Percentiles rank a stretch among this genome's conserved stretches.
Conservation (phyloP, 2,113 vertebrate species). For the Poeciliopsis prolifica region DNA sequence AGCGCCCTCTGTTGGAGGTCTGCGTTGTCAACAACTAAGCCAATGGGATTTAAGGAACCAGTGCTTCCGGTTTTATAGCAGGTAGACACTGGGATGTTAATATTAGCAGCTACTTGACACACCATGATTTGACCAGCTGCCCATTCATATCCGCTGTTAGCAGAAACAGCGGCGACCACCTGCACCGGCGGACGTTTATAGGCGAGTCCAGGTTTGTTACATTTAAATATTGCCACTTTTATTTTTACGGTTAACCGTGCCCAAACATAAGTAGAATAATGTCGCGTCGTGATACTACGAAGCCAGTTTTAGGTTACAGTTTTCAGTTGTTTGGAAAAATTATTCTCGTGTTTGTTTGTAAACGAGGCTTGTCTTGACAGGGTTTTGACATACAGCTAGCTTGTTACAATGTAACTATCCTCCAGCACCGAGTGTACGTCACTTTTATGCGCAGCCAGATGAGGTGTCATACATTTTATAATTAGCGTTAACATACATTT, state of each 20-base stretch:
- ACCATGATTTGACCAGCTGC: not conserved
- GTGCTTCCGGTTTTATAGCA: slow-evolving; percentile 73
- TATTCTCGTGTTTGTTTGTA: too few species aligned
- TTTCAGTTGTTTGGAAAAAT: too few species aligned
- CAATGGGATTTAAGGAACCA: slow-evolving; percentile 38
- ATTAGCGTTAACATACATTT: too few species aligned
- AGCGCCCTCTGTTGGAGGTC: slow-evolving; percentile 28
- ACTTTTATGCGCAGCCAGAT: too few species aligned
- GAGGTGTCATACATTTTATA: too few species aligned
- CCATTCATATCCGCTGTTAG: not conserved
- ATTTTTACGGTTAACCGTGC: slow-evolving; percentile 40
- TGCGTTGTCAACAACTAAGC: not conserved
- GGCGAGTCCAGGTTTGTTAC: slow-evolving; percentile 50
- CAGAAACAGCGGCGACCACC: slow-evolving; percentile 2
- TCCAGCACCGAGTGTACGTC: too few species aligned
- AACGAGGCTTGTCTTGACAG: too few species aligned
- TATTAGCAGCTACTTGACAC: not conserved
- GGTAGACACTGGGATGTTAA: slow-evolving; percentile 12
- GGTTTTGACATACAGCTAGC: too few species aligned
- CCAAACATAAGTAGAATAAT: slow-evolving; percentile 16
- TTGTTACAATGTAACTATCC: too few species aligned
- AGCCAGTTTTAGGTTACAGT: too few species aligned
- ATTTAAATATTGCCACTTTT: slow-evolving; percentile 4
- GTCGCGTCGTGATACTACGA: too few species aligned
- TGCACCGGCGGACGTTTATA: slow-evolving; percentile 26